phyloP scores from a whole-genome alignment of 2,888 invertebrate genomes.

The Ectobius pallidus region DNA sequence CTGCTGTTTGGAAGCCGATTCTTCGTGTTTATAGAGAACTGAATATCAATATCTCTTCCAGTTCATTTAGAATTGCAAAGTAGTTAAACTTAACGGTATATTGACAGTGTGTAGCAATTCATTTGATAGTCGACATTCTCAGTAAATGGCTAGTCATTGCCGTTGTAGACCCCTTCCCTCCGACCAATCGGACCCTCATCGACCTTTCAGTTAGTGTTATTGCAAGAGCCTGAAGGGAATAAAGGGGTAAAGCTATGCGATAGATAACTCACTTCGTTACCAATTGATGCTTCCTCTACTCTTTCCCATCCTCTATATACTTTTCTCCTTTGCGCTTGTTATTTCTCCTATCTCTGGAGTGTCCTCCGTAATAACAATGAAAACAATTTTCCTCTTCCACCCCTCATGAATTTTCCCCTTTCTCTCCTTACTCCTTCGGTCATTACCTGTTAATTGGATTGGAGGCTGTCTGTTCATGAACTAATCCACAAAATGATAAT shows the following conservation, averaged over 20 bases:
- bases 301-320: neutral
- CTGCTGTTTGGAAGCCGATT: neutral
- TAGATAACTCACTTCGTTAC: neutral
- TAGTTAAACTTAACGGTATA: neutral
- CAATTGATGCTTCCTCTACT: neutral
- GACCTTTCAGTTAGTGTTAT: neutral
- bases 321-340: too few relatives aligned
- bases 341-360: too few relatives aligned
- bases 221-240: neutral
- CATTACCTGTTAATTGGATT: too few relatives aligned
- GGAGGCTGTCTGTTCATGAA: too few relatives aligned
- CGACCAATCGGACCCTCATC: neutral
- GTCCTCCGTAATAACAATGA: too few relatives aligned
- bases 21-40: neutral
- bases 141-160: neutral
- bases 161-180: neutral
- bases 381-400: too few relatives aligned
- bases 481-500: too few relatives aligned
- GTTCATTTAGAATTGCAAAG: neutral
- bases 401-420: too few relatives aligned
- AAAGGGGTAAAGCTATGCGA: neutral
- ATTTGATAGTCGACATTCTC: neutral
- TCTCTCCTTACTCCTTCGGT: too few relatives aligned
- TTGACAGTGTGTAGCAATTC: neutral
- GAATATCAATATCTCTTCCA: neutral